Evolutionary conservation across 2,797 vertebrate genomes (phyloP).

Genomic region (Chiroxiphia lanceolata): DNA sequence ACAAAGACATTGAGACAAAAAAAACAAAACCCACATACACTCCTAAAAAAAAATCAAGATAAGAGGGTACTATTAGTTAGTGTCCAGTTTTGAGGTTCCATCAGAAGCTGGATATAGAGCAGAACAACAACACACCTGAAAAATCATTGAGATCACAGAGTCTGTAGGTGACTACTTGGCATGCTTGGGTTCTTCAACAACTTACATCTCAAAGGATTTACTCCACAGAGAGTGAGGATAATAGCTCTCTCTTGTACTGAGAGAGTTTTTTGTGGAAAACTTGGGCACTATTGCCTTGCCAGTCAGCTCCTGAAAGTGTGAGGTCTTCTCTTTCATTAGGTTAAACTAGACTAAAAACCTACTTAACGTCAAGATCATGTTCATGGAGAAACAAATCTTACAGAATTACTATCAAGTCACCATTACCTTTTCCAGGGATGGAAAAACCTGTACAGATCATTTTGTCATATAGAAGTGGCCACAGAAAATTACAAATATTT

Average conservation of each 20-base stretch:
- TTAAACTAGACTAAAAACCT: not conserved
- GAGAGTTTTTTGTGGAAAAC: not conserved
- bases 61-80: not conserved
- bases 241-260: not conserved
- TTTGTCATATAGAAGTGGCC: not conserved
- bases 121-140: not conserved
- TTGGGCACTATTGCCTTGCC: not conserved
- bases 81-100: not conserved
- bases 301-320: not conserved
- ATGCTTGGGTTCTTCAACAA: not conserved
- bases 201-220: not conserved
- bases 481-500: not conserved
- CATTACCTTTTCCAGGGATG: not conserved
- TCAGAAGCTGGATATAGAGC: not conserved
- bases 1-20: not conserved
- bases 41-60: not conserved
- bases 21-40: not conserved
- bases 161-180: not conserved
- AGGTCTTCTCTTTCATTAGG: not conserved
- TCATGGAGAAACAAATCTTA: not conserved
- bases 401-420: not conserved
- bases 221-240: not conserved
- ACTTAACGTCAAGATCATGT: not conserved
- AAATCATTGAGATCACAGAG: not conserved
- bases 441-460: not conserved